A percentile compares a stretch with the other conserved stretches of the same genome.
phyloP scores from a whole-genome alignment of 2,113 vertebrate species.

The western clawed frog (Xenopus tropicalis) region UCB_Xtro_10.0 CM004448.2:95973501-95974000 shows the following conservation, averaged over 20 bases:
- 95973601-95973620: slow-evolving; percentile 14
- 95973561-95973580: slow-evolving; percentile 15
- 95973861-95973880: no score
- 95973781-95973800: no score
- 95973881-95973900: no score
- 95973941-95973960: no score
- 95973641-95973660: slow-evolving; percentile 19
- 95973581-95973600: slow-evolving; percentile 3
- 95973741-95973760: background rate
- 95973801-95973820: no score
- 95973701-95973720: slow-evolving; percentile 5
- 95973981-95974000: no score
- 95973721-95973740: background rate
- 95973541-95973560: slow-evolving; percentile 27
- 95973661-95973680: slow-evolving; percentile 27
- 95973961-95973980: no score
- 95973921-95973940: no score
- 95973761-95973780: background rate
- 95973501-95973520: slow-evolving; percentile 15
- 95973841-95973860: no score
- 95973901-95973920: no score
- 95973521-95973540: slow-evolving; percentile 7
- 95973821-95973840: no score
- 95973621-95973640: slow-evolving; percentile 8
- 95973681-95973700: slow-evolving; percentile 1